A percentile compares a stretch with the other conserved stretches of the same genome.
Evolutionary conservation across 2,888 invertebrate species (phyloP).

Genomic region (Ectropis crepuscularia): DNA sequence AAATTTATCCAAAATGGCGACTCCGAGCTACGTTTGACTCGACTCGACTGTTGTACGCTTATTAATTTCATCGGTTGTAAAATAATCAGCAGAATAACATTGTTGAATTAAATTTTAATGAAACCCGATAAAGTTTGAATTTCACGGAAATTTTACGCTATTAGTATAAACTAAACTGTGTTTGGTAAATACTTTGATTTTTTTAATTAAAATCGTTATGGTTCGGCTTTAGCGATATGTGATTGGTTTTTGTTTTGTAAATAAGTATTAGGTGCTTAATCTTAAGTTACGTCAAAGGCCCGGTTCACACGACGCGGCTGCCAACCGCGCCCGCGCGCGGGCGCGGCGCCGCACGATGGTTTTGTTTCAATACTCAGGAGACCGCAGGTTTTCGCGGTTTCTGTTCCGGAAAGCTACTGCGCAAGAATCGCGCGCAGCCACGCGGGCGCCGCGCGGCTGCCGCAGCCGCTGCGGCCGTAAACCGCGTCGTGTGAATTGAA

Average conservation of each 20-base stretch:
- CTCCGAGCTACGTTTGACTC: conserved; percentile 13
- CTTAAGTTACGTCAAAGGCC: no score
- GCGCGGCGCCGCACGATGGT: no score
- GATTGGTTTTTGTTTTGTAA: conserved; percentile 69
- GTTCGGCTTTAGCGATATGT: conserved; percentile 49
- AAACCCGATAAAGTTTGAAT: conserved; percentile 75
- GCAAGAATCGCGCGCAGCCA: no score
- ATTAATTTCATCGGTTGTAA: conserved; percentile 62
- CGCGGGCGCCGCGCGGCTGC: no score
- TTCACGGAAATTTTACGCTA: conserved; percentile 79
- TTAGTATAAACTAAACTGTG: conserved; percentile 80
- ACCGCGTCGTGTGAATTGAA: no score
- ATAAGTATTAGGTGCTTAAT: conserved; percentile 3
- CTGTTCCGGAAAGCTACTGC: no score
- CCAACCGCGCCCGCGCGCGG: no score
- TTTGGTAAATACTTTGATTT: conserved; percentile 82
- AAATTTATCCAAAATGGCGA: conserved; percentile 59
- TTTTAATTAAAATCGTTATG: conserved; percentile 77
- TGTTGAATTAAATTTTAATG: conserved; percentile 71
- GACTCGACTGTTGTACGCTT: conserved; percentile 41
- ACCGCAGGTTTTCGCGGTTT: no score
- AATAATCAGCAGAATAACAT: conserved; percentile 57
- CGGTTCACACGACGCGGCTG: no score
- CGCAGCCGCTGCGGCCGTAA: no score
- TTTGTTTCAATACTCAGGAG: no score